Percentiles rank a stretch among this genome's conserved stretches.
Conservation (phyloP, 2,888 invertebrate species). For the Thera obeliscata region DNA sequence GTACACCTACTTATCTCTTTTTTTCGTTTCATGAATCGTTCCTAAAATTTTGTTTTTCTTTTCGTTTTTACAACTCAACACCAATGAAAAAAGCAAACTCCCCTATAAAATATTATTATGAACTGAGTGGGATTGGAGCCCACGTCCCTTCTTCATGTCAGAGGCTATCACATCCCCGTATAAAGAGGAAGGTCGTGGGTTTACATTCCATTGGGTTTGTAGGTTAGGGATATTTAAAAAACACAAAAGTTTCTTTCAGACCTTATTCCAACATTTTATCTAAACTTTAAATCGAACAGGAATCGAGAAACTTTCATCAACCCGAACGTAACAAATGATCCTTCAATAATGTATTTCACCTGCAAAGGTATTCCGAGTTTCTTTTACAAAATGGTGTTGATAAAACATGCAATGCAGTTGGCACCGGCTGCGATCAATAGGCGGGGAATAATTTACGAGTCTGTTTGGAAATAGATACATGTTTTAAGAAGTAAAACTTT, state of each 20-base stretch:
- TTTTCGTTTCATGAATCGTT: too few relatives aligned
- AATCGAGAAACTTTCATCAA: conserved; percentile 11
- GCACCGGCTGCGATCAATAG: conserved; percentile 35
- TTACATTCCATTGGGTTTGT: too few relatives aligned
- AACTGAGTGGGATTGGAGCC: too few relatives aligned
- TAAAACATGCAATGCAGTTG: conserved; percentile 49
- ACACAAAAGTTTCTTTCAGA: neutral
- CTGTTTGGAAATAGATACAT: conserved; percentile 32
- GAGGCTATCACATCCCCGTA: too few relatives aligned
- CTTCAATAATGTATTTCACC: conserved; percentile 21
- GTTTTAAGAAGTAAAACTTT: conserved; percentile 16
- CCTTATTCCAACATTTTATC: neutral
- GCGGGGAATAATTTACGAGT: conserved; percentile 35
- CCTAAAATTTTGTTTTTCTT: too few relatives aligned
- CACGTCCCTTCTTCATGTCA: too few relatives aligned
- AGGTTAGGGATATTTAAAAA: too few relatives aligned
- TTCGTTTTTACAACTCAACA: too few relatives aligned
- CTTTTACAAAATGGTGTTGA: conserved; percentile 46
- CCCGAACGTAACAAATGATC: conserved; percentile 8
- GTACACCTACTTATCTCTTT: too few relatives aligned
- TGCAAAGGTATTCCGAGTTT: conserved; percentile 27
- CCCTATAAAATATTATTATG: too few relatives aligned
- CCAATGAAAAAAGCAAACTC: too few relatives aligned
- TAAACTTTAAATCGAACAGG: neutral
- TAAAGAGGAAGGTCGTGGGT: too few relatives aligned